Conservation (phyloP, 2,797 vertebrate species). For the Benthosema pterotum region DNA sequence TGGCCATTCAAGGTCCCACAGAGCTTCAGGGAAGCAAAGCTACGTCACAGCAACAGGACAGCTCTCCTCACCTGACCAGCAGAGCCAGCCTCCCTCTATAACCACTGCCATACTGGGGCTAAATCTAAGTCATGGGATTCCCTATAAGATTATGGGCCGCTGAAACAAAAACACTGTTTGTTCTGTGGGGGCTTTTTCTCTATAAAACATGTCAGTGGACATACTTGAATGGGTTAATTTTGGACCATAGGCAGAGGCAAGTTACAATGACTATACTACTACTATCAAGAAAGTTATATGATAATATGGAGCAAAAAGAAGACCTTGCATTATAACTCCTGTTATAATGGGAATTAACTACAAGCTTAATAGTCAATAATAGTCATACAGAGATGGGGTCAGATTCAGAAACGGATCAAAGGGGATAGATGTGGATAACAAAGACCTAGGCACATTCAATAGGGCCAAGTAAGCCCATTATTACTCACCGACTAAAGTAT, state of each 20-base stretch:
- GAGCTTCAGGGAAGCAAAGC: constrained; percentile 22
- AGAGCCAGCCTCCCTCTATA: constrained; percentile 30
- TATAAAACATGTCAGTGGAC: constrained; percentile 39
- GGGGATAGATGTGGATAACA: constrained; percentile 30
- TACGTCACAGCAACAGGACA: constrained; percentile 26
- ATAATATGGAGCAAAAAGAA: neutral
- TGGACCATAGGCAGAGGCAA: constrained; percentile 32
- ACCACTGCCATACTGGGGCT: constrained; percentile 47
- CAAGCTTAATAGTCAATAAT: constrained; percentile 9
- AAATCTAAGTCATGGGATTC: constrained; percentile 82
- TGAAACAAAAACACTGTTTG: constrained; percentile 74
- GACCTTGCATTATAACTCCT: neutral
- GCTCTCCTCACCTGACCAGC: constrained; percentile 41
- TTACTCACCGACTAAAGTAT: neutral
- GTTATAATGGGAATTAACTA: neutral
- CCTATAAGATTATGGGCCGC: constrained; percentile 66
- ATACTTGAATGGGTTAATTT: constrained; percentile 37
- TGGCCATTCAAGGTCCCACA: constrained; percentile 12
- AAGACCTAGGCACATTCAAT: constrained; percentile 19
- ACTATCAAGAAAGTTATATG: no score
- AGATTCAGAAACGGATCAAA: constrained; percentile 1
- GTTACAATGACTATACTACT: neutral
- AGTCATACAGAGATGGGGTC: no score
- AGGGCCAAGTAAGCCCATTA: constrained; percentile 17
- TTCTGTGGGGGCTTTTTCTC: constrained; percentile 49